A percentile compares a stretch with the other conserved stretches of the same genome.
Conservation (phyloP, 2,888 invertebrate genomes). For the Ormyrus pomaceus region DNA sequence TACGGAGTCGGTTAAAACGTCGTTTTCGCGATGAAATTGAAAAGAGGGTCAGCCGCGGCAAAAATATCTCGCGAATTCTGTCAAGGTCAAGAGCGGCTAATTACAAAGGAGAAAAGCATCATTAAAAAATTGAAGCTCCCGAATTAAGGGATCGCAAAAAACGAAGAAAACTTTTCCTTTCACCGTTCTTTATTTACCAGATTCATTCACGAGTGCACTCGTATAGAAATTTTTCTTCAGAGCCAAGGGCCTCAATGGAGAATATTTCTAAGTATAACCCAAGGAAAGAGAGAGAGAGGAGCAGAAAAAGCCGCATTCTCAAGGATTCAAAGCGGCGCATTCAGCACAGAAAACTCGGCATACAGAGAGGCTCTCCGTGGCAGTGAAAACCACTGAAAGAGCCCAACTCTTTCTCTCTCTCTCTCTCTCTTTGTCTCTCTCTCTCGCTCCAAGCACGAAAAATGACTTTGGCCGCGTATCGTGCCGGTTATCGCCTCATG, state of each 20-base stretch:
- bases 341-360: slow-evolving; percentile 25
- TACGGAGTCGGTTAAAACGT: too few species aligned
- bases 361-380: neutral
- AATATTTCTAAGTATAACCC: slow-evolving; percentile 33
- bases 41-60: neutral
- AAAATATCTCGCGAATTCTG: neutral
- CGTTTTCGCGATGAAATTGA: neutral
- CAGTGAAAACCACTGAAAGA: slow-evolving; percentile 3
- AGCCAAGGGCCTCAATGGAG: slow-evolving; percentile 5
- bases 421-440: neutral
- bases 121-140: too few species aligned
- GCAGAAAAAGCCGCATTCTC: slow-evolving; percentile 27
- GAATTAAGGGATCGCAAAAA: too few species aligned
- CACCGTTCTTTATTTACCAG: too few species aligned
- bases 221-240: neutral
- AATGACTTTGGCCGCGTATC: slow-evolving; percentile 8
- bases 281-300: slow-evolving; percentile 10
- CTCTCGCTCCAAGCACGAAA: neutral
- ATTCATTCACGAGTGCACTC: neutral
- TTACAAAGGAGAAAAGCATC: too few species aligned
- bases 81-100: too few species aligned
- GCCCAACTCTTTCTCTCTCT: neutral
- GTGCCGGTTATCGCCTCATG: neutral
- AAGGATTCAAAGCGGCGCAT: slow-evolving; percentile 34
- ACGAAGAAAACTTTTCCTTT: neutral